Evolutionary conservation across 2,888 invertebrate genomes (phyloP), one percentile per base, ranked within the genome.

Genomic region (Lasioglossum vierecki): DNA sequence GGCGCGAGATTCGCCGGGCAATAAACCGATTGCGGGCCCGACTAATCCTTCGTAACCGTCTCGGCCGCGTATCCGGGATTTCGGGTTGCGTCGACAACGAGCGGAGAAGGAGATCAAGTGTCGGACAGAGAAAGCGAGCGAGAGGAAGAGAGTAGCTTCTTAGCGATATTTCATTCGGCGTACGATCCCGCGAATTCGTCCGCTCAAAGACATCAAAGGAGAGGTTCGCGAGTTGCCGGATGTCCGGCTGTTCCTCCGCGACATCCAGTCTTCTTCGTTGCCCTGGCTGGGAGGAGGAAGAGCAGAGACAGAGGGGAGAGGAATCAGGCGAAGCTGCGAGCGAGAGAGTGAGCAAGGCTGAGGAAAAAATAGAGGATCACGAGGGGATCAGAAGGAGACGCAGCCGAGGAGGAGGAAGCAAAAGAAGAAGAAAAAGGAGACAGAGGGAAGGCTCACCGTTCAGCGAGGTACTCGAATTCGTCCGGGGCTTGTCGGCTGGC

Each of bases 101-200:
- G 39, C 41, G 4, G 63, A 60, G 60, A n/a, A n/a, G 60, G 11
- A 15, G 60, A 26, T 26, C 60, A 5, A 41, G n/a, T 30, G n/a
- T 30, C 9, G n/a, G 53, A 9, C 3, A n/a, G 53, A 9, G n/a
- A 9, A 53, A 53, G 53, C 3, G n/a, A 22, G 53, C 22, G n/a
- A 4, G 53, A 53, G n/a, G 53, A 53, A n/a, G 53, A 22, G 22
- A 22, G n/a, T 30, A 30, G 30, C 30, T 30, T 30, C 30, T 30
- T 30, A 70, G 85, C 92, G 89, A 93, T 94, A 94, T 94, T 93
- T 94, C 94, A 94, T 94, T 94, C 93, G 93, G 85, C 93, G 90
- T 88, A 89, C 91, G 91, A 92, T 91, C 91, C 91, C 91, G 91
- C 91, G 91, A 92, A 92, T 89, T 89, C 80, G 89, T 77, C 81